Conservation (phyloP, 2,113 vertebrate genomes). For the Tretioscincus oriximinensis region DNA sequence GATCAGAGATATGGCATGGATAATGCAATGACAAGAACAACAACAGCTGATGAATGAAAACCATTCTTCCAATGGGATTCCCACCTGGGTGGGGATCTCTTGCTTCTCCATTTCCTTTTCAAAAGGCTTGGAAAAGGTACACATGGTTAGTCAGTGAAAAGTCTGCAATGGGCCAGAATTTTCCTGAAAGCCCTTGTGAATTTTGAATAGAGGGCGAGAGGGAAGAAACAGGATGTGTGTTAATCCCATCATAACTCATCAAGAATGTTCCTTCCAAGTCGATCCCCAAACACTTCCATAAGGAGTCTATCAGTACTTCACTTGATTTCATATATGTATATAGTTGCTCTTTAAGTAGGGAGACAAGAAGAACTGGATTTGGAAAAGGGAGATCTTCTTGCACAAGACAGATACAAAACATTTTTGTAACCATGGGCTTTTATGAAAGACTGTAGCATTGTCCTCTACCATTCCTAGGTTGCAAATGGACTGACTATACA, state of each 20-base stretch:
- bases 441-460: background rate
- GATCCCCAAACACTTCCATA: constrained; percentile 55
- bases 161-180: constrained; percentile 46
- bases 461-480: background rate
- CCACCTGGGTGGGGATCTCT: constrained; percentile 56
- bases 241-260: constrained; percentile 62
- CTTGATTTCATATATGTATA: constrained; percentile 35
- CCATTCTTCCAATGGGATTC: constrained; percentile 57
- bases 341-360: constrained; percentile 26
- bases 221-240: constrained; percentile 60
- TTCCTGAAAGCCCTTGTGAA: constrained; percentile 48
- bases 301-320: constrained; percentile 47
- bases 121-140: constrained; percentile 50
- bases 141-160: constrained; percentile 42
- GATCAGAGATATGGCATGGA: constrained; percentile 40
- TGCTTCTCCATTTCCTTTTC: constrained; percentile 54
- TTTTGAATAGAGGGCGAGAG: constrained; percentile 2
- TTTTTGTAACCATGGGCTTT: constrained; percentile 14
- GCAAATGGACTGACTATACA: background rate
- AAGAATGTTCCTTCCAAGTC: constrained; percentile 60
- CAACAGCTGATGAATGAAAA: constrained; percentile 51
- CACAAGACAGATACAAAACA: constrained; percentile 52
- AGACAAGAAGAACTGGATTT: constrained; percentile 31
- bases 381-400: constrained; percentile 31
- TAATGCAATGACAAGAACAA: constrained; percentile 47